A percentile compares a stretch with the other conserved stretches of the same genome.
Conservation (phyloP, 2,888 invertebrate species). For the Cecidostiba fungosa region DNA sequence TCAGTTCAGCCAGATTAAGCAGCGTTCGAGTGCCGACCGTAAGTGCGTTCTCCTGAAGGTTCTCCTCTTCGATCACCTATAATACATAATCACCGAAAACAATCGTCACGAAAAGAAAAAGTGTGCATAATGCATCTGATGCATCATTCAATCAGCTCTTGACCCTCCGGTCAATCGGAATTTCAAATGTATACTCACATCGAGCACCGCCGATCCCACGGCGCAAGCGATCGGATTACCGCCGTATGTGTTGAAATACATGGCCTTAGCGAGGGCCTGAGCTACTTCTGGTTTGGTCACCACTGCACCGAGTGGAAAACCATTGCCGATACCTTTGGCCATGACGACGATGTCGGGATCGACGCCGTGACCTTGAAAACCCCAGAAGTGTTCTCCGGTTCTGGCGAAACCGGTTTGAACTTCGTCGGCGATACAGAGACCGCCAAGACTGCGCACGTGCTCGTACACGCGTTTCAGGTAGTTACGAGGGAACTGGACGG, state of each 20-base stretch:
- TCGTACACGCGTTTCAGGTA: slow-evolving; percentile 92
- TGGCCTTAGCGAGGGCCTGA: slow-evolving; percentile 86
- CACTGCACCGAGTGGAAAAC: slow-evolving; percentile 97
- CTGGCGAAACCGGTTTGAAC: slow-evolving; percentile 98
- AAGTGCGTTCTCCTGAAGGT: slow-evolving; percentile 88
- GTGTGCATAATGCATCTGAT: neutral
- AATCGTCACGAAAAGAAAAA: neutral
- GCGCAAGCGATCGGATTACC: slow-evolving; percentile 96
- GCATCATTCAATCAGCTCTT: neutral
- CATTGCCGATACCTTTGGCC: slow-evolving; percentile 98
- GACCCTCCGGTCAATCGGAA: neutral
- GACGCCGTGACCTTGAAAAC: slow-evolving; percentile 94
- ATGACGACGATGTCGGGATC: slow-evolving; percentile 96
- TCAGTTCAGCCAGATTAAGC: slow-evolving; percentile 86
- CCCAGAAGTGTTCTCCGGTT: slow-evolving; percentile 97
- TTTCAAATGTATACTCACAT: slow-evolving; percentile 83
- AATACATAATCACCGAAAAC: slow-evolving; percentile 62
- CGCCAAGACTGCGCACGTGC: slow-evolving; percentile 90
- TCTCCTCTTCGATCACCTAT: slow-evolving; percentile 94
- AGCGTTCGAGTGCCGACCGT: slow-evolving; percentile 92
- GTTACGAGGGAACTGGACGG: slow-evolving; percentile 94
- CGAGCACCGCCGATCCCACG: slow-evolving; percentile 94
- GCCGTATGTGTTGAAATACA: slow-evolving; percentile 97
- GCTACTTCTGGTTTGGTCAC: slow-evolving; percentile 95
- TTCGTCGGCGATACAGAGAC: slow-evolving; percentile 95